phyloP scores from a whole-genome alignment of 2,113 vertebrate genomes.

The Nibea albiflora region DNA sequence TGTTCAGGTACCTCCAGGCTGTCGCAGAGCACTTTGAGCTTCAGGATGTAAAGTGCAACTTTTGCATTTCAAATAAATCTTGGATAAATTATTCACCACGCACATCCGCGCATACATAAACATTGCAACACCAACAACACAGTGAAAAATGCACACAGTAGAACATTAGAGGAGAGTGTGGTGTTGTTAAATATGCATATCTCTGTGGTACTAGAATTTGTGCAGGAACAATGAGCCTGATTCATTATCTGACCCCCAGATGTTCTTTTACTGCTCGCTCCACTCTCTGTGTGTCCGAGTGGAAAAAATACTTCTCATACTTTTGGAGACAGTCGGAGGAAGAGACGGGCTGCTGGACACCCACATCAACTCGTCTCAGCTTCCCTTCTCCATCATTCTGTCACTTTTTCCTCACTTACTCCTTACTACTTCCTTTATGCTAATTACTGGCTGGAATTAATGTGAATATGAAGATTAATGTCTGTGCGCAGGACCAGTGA shows the following conservation, averaged over 20 bases:
- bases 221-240: slow-evolving; percentile 79
- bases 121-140: slow-evolving; percentile 33
- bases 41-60: slow-evolving; percentile 93
- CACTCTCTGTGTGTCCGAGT: slow-evolving; percentile 69
- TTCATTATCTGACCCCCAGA: slow-evolving; percentile 77
- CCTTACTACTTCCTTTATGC: neutral
- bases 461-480: slow-evolving; percentile 8
- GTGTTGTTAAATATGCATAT: slow-evolving; percentile 70
- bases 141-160: slow-evolving; percentile 26
- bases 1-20: slow-evolving; percentile 93
- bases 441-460: neutral
- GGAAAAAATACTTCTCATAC: slow-evolving; percentile 83
- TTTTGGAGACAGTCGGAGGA: slow-evolving; percentile 66
- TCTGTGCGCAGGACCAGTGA: neutral
- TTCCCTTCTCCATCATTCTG: slow-evolving; percentile 22
- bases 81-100: neutral
- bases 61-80: slow-evolving; percentile 58
- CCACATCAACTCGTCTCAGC: slow-evolving; percentile 52
- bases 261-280: slow-evolving; percentile 74
- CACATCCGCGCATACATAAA: slow-evolving; percentile 39
- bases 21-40: slow-evolving; percentile 95
- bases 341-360: slow-evolving; percentile 59
- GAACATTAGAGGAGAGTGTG: slow-evolving; percentile 35
- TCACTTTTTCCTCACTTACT: neutral
- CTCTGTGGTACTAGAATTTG: slow-evolving; percentile 62